Conservation (phyloP, 2,888 invertebrate species). For the Leptopilina drosophilae region DNA sequence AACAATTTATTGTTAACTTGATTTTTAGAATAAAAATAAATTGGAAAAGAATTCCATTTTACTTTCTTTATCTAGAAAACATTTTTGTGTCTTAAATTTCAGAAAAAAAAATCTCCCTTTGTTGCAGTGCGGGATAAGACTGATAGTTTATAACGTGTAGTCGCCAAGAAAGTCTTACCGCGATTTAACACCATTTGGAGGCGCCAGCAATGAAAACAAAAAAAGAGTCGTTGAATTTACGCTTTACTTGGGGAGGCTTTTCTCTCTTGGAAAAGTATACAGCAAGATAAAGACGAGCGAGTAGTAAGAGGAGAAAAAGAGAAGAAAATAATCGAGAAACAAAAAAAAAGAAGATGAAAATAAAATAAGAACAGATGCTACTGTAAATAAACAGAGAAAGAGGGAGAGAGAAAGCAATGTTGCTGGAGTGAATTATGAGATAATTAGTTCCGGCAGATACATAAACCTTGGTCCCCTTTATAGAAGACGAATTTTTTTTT, state of each 20-base stretch:
- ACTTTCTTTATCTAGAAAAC: too few species aligned
- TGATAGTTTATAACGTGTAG: conserved; percentile 32
- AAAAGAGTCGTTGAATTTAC: conserved; percentile 18
- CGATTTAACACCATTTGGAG: conserved; percentile 46
- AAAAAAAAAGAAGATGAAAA: conserved; percentile 52
- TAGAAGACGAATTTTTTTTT: neutral
- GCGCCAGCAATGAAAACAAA: conserved; percentile 41
- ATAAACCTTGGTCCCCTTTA: conserved; percentile 59
- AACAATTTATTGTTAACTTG: too few species aligned
- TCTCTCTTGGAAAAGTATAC: conserved; percentile 22
- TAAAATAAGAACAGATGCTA: conserved; percentile 47
- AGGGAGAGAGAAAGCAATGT: conserved; percentile 53
- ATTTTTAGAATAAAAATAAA: too few species aligned
- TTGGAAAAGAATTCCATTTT: too few species aligned
- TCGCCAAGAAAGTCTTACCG: conserved; percentile 42
- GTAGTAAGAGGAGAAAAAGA: conserved; percentile 29
- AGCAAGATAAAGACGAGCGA: conserved; percentile 22
- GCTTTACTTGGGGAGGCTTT: conserved; percentile 12
- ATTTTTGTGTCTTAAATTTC: neutral
- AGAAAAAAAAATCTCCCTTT: conserved; percentile 3
- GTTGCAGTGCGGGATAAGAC: conserved; percentile 8
- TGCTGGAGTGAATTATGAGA: conserved; percentile 72
- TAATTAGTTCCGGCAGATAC: conserved; percentile 74
- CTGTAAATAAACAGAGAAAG: conserved; percentile 62
- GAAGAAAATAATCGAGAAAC: conserved; percentile 48